Evolutionary conservation across 2,113 vertebrate genomes (phyloP), one percentile per base, ranked within the genome.

Genomic region (Arenaria interpres): DNA sequence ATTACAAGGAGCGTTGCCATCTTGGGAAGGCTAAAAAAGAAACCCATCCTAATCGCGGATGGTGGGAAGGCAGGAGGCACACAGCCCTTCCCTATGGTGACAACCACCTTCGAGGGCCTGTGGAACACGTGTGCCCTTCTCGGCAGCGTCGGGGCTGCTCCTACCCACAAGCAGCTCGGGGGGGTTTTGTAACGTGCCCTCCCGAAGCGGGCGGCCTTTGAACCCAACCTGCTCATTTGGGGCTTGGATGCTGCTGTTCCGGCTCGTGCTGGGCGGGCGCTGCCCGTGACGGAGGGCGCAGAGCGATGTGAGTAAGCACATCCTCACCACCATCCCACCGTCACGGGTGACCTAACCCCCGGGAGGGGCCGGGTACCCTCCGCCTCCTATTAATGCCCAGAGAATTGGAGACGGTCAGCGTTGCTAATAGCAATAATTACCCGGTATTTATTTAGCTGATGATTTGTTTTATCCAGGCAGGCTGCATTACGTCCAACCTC

Each of bases 391-490:
- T 10, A 28, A 66, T 16, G 75, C 79, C 71, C 85, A 0, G 45
- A 82, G 91, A 79, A 6, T 6, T 17, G 69, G 74, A 48, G 80
- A 4, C 0, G 37, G 28, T 9, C 2, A 8, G 51, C 30, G 0
- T 27, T 12, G 68, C 84, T 94, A 24, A 79, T 25, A 43, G 87
- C 59, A 3, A 0, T 90, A 90, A 97, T 95, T 92, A 64, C 83
- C 78, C 7, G 0, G 7, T 32, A 14, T 22, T 69, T 45, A 30
- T 14, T 48, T 2, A 17, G 62, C 5, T 5, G 56, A n/a, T 85
- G 90, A 74, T 63, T 90, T 74, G 93, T 50, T 93, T 76, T 22
- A 56, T 35, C 73, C 96, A 39, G 80, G 73, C 75, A 2, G 92
- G 63, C 43, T 21, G 69, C 8, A 14, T 50, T 32, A 9, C 1